These are phyloP conservation scores for Tuta absoluta DNA, from an alignment of 2,888 invertebrate genomes.

Conservation along the genomic window DNA sequence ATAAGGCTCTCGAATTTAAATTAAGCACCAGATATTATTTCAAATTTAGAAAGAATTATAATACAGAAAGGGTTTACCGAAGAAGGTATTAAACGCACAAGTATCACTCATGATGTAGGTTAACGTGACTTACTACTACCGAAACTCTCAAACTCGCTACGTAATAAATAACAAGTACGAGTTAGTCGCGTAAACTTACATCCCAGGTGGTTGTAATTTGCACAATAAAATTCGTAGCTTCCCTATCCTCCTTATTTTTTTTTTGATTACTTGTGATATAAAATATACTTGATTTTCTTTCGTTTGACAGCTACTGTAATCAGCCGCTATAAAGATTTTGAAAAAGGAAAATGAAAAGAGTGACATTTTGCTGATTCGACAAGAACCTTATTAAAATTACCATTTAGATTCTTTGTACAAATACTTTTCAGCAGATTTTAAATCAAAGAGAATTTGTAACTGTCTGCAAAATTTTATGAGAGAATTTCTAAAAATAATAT, in stretches of 20 bases:
- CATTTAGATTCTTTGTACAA: neutral
- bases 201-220: slow-evolving; percentile 8
- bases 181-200: too few species aligned
- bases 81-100: neutral
- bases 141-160: too few species aligned
- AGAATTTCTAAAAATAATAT: neutral
- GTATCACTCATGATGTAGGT: too few species aligned
- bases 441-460: too few species aligned
- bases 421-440: neutral
- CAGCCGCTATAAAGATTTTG: neutral
- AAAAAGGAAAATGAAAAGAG: slow-evolving; percentile 14
- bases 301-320: neutral
- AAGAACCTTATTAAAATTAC: slow-evolving; percentile 2
- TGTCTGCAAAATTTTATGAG: too few species aligned
- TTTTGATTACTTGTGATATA: too few species aligned
- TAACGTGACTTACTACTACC: too few species aligned
- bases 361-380: slow-evolving; percentile 9
- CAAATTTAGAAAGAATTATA: too few species aligned
- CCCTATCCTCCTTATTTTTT: too few species aligned
- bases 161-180: too few species aligned
- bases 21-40: slow-evolving; percentile 36
- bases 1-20: slow-evolving; percentile 16
- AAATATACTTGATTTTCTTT: too few species aligned
- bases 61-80: neutral
- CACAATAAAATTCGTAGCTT: slow-evolving; percentile 26